Base-by-base conservation (phyloP, 2,113 vertebrate genomes). In the Tauraco erythrolophus region DNA sequence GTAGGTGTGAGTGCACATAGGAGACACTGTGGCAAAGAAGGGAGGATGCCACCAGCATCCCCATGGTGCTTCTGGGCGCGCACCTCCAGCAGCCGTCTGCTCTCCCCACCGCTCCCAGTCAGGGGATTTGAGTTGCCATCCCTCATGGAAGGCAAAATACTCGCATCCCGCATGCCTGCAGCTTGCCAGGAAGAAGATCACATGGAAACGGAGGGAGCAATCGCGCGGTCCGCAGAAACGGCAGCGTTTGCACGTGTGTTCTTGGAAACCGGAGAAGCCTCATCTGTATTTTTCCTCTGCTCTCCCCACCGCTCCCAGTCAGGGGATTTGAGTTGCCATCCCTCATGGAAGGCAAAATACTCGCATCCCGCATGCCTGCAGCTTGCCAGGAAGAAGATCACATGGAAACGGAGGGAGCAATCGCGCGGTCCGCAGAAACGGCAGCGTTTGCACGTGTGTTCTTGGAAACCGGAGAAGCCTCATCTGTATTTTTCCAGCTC, bases 261-360 rank as follows among this genome's bases (percentile, higher is more conserved):
- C 95, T 68, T 84, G 89, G 92, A 91, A 87, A 76, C 77, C 3
- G 2, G 19, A 74, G 69, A 28, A 76, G 81, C 94, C 90, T 96
- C 95, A 81, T 94, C 94, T 92, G 75, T 86, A 70, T 83, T 88
- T 95, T 95, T 92, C 92, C 95, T n/a, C n/a, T n/a, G n/a, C n/a
- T n/a, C n/a, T n/a, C n/a, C n/a, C 48, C 48, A 11, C 46, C 4
- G 16, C 58, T 69, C 76, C 68, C 22, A 53, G 68, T 14, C 4
- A 4, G 35, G 14, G 77, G 48, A 64, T 53, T 64, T 43, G 28
- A 60, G 88, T 7, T 61, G 76, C 22, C 50, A 60, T 1, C 50
- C 46, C 43, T 33, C 22, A 21, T 1, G 14, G 46, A 65, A 90
- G 78, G 41, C 66, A 66, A 54, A 87, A 69, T 30, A 41, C 50